Base-by-base conservation (phyloP, 1,140 invertebrate species). In the Sinonovacula constricta region DNA sequence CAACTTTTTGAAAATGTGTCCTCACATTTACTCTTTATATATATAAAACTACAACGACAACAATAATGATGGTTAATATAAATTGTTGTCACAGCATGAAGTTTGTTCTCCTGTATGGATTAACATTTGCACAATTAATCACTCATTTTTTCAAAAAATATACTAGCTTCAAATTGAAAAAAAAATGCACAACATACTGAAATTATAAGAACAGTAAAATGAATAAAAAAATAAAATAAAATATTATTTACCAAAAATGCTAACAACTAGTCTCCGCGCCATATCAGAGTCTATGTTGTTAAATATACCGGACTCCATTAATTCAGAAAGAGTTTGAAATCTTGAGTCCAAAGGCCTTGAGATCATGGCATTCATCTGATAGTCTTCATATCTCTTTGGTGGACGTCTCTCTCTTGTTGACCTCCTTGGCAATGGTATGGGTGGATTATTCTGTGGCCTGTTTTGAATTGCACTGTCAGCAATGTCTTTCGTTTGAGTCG, bases 231-330 rank as follows among this genome's bases (percentile, higher is more conserved):
- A n/a, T n/a, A n/a, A n/a, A n/a, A n/a, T 45, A 10, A 45, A 45
- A 45, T 10, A 45, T 45, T 45, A 45, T 18, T 45, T 45, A 18
- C 39, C 18, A 45, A 45, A 45, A 45, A 45, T 45, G 18, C 39
- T 45, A 10, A 45, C 39, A 45, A 45, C 39, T 18, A 45, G 39
- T 45, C 39, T 45, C 39, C 39, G 60, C 39, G 60, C 31, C 3
- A 36, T 10, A 4, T 65, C 60, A 18, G 26, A 24, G 22, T 65
- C 60, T 36, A 65, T 65, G 26, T 65, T 31, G 39, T 65, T 65
- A 14, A 65, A 65, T 30, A 31, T 24, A 36, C 60, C 60, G 2
- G 60, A 36, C 22, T 34, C n/a, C 60, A 65, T 65, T 36, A 65
- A 36, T 36, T 14, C 60, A 15, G 5, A 15, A 12, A 65, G 22